These are phyloP conservation scores for Meriones unguiculatus DNA, from an alignment of 2,113 vertebrate genomes.

Conservation along the genomic window DNA sequence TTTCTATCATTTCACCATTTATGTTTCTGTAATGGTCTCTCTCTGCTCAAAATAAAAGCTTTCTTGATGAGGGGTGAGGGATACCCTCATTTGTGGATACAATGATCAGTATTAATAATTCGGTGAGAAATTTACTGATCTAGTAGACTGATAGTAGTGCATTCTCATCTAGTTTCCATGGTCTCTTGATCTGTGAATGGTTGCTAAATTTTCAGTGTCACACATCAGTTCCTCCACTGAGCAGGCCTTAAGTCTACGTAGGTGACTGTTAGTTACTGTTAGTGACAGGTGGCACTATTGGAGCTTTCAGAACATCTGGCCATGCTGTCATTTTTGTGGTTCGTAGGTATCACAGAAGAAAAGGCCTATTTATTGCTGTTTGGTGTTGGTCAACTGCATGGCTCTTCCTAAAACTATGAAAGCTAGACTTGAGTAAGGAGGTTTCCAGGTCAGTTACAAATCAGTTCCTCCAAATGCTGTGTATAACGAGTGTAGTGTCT, in stretches of 20 bases:
- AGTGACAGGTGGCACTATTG: not conserved
- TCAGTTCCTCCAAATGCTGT: not conserved
- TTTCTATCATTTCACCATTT: not conserved
- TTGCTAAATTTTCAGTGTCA: not conserved
- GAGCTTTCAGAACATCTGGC: not conserved
- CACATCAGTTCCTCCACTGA: not conserved
- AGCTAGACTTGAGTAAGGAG: not conserved
- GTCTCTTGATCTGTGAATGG: not conserved
- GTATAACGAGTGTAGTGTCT: not conserved
- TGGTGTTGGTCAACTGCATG: not conserved
- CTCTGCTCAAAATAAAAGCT: not conserved
- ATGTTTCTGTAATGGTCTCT: not conserved
- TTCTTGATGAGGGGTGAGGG: rapidly evolving
- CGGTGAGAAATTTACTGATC: not conserved
- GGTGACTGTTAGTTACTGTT: not conserved
- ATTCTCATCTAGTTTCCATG: not conserved
- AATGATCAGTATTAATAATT: not conserved
- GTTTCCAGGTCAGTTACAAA: not conserved
- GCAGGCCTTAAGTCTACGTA: not conserved
- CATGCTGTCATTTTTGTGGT: not conserved
- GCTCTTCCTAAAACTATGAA: not conserved
- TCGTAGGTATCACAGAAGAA: not conserved
- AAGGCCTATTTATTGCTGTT: not conserved
- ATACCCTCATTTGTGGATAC: not conserved
- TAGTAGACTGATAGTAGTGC: not conserved